phyloP scores from a whole-genome alignment of 2,797 vertebrate species.

The Protosalanx chinensis region DNA sequence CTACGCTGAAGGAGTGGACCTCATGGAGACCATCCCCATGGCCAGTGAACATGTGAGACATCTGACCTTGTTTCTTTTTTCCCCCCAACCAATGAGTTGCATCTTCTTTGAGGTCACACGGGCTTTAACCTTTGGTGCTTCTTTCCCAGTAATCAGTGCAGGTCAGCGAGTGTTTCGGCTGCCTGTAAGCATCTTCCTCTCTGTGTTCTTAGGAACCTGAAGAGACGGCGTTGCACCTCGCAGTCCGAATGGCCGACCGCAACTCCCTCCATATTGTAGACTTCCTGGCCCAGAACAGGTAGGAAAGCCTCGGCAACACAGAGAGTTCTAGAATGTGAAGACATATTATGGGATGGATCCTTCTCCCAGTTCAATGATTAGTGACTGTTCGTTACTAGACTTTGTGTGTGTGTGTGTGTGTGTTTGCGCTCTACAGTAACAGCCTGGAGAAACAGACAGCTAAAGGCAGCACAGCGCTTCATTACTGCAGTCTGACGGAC shows the following conservation, averaged over 20 bases:
- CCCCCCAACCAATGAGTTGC: neutral
- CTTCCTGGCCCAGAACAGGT: slow-evolving; percentile 96
- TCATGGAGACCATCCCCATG: slow-evolving; percentile 82
- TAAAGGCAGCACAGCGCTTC: slow-evolving; percentile 89
- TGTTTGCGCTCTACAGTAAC: slow-evolving; percentile 64
- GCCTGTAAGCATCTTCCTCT: neutral
- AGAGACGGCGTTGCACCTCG: slow-evolving; percentile 92
- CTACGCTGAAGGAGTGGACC: slow-evolving; percentile 87
- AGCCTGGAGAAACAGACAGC: slow-evolving; percentile 90
- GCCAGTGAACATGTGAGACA: slow-evolving; percentile 85
- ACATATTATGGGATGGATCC: neutral
- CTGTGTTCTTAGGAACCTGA: slow-evolving; percentile 79
- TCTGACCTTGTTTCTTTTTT: neutral
- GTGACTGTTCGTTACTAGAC: neutral
- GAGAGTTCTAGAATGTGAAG: neutral
- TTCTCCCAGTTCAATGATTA: neutral
- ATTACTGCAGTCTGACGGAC: slow-evolving; percentile 94
- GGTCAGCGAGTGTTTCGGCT: neutral
- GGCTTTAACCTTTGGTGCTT: too few species aligned
- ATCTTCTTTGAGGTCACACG: neutral
- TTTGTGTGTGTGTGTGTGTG: slow-evolving; percentile 13
- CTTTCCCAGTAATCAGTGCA: too few species aligned
- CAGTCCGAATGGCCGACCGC: slow-evolving; percentile 89
- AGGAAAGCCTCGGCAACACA: slow-evolving; percentile 22
- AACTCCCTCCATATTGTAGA: slow-evolving; percentile 96